A percentile compares a stretch with the other conserved stretches of the same genome.
Conservation (phyloP, 2,113 vertebrate genomes). For the Lepus europaeus region DNA sequence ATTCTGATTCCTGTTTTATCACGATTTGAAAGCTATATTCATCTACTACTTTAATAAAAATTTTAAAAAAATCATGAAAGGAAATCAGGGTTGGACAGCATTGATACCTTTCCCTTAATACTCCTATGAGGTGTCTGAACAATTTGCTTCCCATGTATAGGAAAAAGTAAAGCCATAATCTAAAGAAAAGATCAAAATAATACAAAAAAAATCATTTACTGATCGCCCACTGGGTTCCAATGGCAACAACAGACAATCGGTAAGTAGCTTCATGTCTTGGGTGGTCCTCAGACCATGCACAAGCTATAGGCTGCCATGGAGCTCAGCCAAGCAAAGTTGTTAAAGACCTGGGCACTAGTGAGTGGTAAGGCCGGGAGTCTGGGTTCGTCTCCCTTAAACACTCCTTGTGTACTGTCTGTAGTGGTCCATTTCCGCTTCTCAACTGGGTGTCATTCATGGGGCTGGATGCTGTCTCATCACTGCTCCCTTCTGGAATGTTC, state of each 20-base stretch:
- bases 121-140: not conserved
- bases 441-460: rapidly evolving
- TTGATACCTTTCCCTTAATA: not conserved
- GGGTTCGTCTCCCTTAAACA: not conserved
- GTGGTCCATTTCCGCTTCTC: not conserved
- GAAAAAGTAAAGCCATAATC: not conserved
- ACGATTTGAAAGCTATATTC: not conserved
- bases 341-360: rapidly evolving
- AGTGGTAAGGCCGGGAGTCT: rapidly evolving
- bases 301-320: rapidly evolving
- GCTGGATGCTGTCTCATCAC: rapidly evolving
- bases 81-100: not conserved
- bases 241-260: not conserved
- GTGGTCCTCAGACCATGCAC: rapidly evolving
- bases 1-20: not conserved
- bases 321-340: rapidly evolving
- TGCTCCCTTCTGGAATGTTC: not conserved
- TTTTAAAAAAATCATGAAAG: not conserved
- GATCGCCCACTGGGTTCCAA: not conserved
- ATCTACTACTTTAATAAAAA: not conserved
- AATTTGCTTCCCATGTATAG: not conserved
- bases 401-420: rapidly evolving
- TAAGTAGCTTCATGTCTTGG: not conserved
- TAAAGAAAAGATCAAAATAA: not conserved
- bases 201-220: not conserved